Base-by-base conservation (phyloP, 1,140 invertebrate species). In the Drusus annulatus region DNA sequence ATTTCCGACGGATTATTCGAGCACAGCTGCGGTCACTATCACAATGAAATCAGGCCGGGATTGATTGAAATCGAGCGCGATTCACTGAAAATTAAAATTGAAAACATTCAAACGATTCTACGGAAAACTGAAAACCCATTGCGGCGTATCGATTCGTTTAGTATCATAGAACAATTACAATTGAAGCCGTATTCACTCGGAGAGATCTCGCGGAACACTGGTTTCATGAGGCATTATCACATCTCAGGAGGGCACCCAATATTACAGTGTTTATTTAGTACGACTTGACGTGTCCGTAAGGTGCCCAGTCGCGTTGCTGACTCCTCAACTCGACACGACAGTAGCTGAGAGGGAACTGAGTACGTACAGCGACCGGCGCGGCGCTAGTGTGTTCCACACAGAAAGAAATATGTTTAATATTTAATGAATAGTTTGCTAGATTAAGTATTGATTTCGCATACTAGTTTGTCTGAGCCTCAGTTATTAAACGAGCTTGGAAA, bases 381-480 rank as follows among this genome's bases (percentile, higher is more conserved):
- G 31, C 31, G 62, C 25, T 8, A 13, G 68, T 71, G 31, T 71
- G 62, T 65, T 21, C 28, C 36, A 75, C 54, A 60, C 25, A 3
- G 10, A 15, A 31, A 31, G 71, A 58, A 75, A 75, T 75, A 71
- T 71, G 25, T 71, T 71, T 51, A 71, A 71, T 58, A 58, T 75
- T 75, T 56, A 75, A 75, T 60, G 15, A 75, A 75, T 75, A 75
- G 71, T 75, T 75, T 19, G 71, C 52, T 75, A 58, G 71, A 75
- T 75, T 58, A 58, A 75, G 71, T 75, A 75, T 75, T 58, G 71
- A 75, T 75, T 75, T 75, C 71, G 54, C 71, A 31, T 17, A 56
- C 21, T 17, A 4, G 71, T 36, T 54, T 23, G 50, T 52, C 16
- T 52, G 45, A 52, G 45, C 28, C 68, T 71, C 68, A 52, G 45